phyloP scores from a whole-genome alignment of 2,888 invertebrate species.

The Diarsia dahlii region DNA sequence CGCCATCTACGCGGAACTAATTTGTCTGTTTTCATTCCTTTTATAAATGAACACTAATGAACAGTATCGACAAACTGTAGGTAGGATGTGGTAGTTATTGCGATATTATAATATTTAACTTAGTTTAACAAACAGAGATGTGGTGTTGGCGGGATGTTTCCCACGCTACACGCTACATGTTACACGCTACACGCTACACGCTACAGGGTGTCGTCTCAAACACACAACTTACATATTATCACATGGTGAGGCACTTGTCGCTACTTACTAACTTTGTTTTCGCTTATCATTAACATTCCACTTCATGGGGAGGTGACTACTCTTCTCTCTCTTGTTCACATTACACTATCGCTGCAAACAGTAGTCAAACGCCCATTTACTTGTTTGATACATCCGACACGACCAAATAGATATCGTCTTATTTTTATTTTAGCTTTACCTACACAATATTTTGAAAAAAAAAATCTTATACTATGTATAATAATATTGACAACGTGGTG shows the following conservation, averaged over 20 bases:
- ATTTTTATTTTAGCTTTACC: neutral
- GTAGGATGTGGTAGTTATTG: neutral
- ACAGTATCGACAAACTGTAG: neutral
- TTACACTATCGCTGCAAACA: neutral
- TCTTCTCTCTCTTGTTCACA: too few species aligned
- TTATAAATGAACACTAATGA: neutral
- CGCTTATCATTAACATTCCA: slow-evolving; percentile 6
- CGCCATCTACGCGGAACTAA: neutral
- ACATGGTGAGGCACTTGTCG: slow-evolving; percentile 76
- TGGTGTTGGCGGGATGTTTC: slow-evolving; percentile 2
- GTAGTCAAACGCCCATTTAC: neutral
- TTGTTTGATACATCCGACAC: neutral
- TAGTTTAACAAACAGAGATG: neutral
- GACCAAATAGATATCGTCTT: neutral
- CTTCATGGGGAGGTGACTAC: slow-evolving; percentile 2
- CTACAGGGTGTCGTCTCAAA: neutral
- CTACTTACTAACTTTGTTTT: slow-evolving; percentile 49
- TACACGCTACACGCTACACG: neutral
- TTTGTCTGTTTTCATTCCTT: neutral
- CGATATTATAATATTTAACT: neutral
- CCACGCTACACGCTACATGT: neutral
- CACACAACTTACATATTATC: slow-evolving; percentile 67
- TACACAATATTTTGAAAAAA: too few species aligned
- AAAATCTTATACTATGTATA: too few species aligned
- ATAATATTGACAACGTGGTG: neutral